phyloP scores from a whole-genome alignment of 2,888 invertebrate species.

The Biston betularia region DNA sequence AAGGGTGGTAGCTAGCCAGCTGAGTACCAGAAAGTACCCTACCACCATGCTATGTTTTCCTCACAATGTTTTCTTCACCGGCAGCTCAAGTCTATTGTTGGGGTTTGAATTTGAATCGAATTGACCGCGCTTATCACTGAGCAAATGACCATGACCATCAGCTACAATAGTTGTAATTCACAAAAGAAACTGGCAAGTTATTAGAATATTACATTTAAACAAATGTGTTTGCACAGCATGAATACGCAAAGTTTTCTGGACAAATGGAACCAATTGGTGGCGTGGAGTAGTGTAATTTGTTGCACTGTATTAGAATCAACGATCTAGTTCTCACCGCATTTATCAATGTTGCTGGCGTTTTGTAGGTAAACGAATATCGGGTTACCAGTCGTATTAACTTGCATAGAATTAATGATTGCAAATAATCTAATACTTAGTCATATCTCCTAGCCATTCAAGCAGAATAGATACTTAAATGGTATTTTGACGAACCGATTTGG shows the following conservation, averaged over 20 bases:
- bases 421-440: not conserved
- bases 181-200: too few species aligned
- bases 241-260: conserved; percentile 48
- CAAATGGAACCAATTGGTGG: conserved; percentile 59
- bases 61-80: too few species aligned
- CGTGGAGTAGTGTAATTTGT: conserved; percentile 61
- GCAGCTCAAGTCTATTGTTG: too few species aligned
- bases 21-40: too few species aligned
- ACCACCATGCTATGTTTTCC: too few species aligned
- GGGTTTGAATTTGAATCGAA: too few species aligned
- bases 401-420: conserved; percentile 6
- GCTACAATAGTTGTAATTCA: too few species aligned
- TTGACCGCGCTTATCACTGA: too few species aligned
- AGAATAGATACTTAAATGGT: not conserved
- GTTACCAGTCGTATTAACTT: conserved; percentile 2
- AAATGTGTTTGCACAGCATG: conserved; percentile 68
- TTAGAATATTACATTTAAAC: conserved; percentile 65
- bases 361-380: not conserved
- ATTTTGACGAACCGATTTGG: not conserved
- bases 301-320: conserved; percentile 44
- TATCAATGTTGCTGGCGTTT: conserved; percentile 4
- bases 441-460: not conserved
- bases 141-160: too few species aligned
- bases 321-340: conserved; percentile 42
- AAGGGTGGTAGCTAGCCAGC: too few species aligned